Evolutionary conservation across 37 sponge, comb jelly and placozoan genomes (phyloP).

Genomic region (Agelas oroides): DNA sequence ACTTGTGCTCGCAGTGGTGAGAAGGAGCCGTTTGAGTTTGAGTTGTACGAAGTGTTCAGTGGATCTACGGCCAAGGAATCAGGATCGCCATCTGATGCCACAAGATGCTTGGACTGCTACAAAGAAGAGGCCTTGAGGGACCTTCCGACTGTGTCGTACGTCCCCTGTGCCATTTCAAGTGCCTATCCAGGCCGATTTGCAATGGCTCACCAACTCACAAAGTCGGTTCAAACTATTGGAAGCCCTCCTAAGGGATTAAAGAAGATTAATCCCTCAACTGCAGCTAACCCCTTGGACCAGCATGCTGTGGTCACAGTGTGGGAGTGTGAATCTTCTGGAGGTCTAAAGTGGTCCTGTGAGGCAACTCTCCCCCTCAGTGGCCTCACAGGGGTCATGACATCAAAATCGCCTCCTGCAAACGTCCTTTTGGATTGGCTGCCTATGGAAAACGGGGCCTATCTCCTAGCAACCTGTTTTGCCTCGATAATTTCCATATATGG

Average conservation of each 20-base stretch:
- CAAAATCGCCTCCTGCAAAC: not conserved
- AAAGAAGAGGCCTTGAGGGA: conserved; percentile 14
- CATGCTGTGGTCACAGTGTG: conserved; percentile 74
- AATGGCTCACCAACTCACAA: conserved; percentile 59
- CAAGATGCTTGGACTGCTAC: conserved; percentile 27
- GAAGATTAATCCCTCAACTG: too few species aligned
- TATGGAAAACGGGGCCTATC: conserved; percentile 74
- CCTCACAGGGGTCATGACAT: conserved; percentile 10
- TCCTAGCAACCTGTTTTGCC: conserved; percentile 67
- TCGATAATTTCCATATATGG: conserved; percentile 70
- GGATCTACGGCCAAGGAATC: not conserved
- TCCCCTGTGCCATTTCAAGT: conserved; percentile 52
- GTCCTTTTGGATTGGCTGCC: conserved; percentile 83
- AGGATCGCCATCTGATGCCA: not conserved
- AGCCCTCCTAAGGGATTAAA: too few species aligned
- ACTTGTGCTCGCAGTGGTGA: not conserved
- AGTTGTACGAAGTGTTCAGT: conserved; percentile 65
- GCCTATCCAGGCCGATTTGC: conserved; percentile 79
- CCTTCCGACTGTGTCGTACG: conserved; percentile 21
- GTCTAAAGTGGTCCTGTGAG: conserved; percentile 77
- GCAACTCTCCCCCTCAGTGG: conserved; percentile 57
- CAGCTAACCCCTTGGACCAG: conserved; percentile 35
- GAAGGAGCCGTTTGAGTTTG: conserved; percentile 1
- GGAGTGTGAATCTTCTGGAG: conserved; percentile 91
- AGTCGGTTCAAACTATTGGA: conserved; percentile 17